Percentiles rank a stretch among this genome's conserved stretches.
phyloP scores from a whole-genome alignment of 2,113 vertebrate genomes.

The Bufo bufo region DNA sequence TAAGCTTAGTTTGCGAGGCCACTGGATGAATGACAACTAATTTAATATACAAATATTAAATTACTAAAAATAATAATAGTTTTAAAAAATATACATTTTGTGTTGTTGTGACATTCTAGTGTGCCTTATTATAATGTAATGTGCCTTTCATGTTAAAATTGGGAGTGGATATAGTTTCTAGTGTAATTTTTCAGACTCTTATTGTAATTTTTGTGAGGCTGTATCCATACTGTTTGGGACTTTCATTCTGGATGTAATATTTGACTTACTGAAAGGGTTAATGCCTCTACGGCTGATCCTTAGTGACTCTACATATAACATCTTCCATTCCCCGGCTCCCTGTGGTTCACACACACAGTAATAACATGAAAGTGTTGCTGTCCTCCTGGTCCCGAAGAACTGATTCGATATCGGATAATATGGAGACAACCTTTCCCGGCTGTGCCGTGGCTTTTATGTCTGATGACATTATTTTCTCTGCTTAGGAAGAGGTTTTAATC shows the following conservation, averaged over 20 bases:
- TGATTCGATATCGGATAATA: constrained; percentile 7
- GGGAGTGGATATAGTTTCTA: neutral
- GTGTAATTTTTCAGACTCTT: too few relatives aligned
- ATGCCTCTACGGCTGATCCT: neutral
- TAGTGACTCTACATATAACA: neutral
- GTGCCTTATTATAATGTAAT: too few relatives aligned
- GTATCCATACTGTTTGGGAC: too few relatives aligned
- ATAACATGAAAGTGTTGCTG: neutral
- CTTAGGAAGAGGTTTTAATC: constrained; percentile 26
- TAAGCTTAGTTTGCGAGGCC: too few relatives aligned
- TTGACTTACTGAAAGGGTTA: neutral
- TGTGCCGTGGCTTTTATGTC: neutral
- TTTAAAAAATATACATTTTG: too few relatives aligned
- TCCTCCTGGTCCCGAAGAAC: neutral
- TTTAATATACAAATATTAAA: too few relatives aligned
- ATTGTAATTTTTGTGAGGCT: too few relatives aligned
- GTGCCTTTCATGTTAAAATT: neutral
- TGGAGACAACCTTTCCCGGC: neutral
- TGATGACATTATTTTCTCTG: constrained; percentile 1
- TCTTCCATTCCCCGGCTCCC: too few relatives aligned
- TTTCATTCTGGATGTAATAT: neutral
- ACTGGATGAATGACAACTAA: too few relatives aligned
- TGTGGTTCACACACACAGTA: neutral
- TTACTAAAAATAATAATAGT: too few relatives aligned
- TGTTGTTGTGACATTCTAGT: too few relatives aligned